Evolutionary conservation across 2,888 invertebrate species (phyloP), one percentile per base, ranked within the genome.

Genomic region (Pocota personata): DNA sequence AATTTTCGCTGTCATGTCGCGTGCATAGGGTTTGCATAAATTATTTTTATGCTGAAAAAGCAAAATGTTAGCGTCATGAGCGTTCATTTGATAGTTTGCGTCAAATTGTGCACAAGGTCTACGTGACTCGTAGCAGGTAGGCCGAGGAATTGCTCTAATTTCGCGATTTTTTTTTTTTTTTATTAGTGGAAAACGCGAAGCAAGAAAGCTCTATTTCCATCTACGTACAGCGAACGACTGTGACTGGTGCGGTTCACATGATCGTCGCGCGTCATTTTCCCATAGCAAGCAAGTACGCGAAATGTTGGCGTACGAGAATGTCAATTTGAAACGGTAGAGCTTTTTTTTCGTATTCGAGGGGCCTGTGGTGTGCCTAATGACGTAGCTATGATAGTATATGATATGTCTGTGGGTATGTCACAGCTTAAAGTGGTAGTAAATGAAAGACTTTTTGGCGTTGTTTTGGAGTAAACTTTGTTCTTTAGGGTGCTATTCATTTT

Each of bases 121-220:
- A 79, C 78, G 78, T 79, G 78, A 79, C 78, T 79, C n/a, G 48
- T 0, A 30, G 64, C 78, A 79, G 78, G 78, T 79, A 64, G 48
- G 46, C 30, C 27, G 43, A 46, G 12, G 21, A 46, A 62, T 32
- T 30, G 62, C 55, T 64, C 64, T 27, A 71, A 14, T 78, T 78
- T 27, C n/a, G 43, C 57, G 21, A n/a, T 2, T 12, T 48, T n/a
- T 30, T 12, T 69, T 21, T n/a, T 48, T 8, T 19, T 16, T 16
- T 14, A 3, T 14, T 10, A 6, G 14, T 55, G 52, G 55, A 52
- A 69, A 69, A 69, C 24, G 46, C 58, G 6, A 19, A 19, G 50
- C 32, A 0, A 8, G 43, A 71, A 78, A 78, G 69, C 69, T 76
- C 62, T 62, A 55, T 16, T 37, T 48, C 30, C 35, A 37, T 46